These are phyloP conservation scores for Tetrao urogallus DNA, from an alignment of 2,113 vertebrate genomes.

Conservation along the genomic window DNA sequence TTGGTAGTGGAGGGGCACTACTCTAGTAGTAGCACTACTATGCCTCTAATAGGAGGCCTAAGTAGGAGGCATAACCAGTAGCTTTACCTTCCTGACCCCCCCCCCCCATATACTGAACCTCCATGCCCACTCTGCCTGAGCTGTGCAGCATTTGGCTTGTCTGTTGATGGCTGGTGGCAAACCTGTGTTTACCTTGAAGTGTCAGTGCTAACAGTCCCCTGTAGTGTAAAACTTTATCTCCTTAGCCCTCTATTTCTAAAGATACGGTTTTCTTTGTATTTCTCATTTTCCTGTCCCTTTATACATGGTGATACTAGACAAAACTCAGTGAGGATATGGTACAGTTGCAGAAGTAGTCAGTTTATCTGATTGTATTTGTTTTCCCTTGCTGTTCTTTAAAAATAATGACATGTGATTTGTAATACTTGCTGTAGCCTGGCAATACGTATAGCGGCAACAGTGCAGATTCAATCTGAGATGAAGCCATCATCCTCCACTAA, in stretches of 20 bases:
- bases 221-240: neutral
- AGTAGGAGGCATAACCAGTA: neutral
- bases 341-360: neutral
- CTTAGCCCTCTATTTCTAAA: neutral
- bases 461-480: conserved; percentile 11
- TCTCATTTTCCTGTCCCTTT: neutral
- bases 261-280: neutral
- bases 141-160: neutral
- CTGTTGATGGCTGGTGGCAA: neutral
- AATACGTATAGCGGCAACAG: neutral
- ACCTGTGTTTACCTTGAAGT: neutral
- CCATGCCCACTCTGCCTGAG: accelerated
- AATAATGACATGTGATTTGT: conserved; percentile 6
- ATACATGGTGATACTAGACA: neutral
- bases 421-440: conserved; percentile 36
- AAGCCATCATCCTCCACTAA: neutral
- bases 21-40: neutral
- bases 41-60: neutral
- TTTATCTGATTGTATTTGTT: conserved; percentile 42
- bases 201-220: neutral
- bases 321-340: neutral
- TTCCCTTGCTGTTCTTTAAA: neutral
- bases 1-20: accelerated
- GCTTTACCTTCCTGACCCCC: neutral
- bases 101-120: neutral